Base-by-base conservation (phyloP, 2,888 invertebrate species). In the Eucera pruinosa region DNA sequence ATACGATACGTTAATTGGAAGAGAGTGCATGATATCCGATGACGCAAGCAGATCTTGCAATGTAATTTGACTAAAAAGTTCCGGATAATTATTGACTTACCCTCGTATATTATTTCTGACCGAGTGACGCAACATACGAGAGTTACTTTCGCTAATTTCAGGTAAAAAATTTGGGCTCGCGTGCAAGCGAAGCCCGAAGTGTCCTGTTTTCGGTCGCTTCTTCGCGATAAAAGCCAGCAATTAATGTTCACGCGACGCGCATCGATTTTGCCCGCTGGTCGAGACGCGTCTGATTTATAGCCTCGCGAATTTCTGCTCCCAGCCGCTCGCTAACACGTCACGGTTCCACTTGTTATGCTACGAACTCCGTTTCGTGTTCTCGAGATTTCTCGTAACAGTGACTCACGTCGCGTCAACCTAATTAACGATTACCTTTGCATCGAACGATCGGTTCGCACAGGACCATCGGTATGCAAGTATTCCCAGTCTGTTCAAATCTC, bases 381-480 rank as follows among this genome's bases (percentile, higher is more conserved):
- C 71, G 78, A 84, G 80, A 85, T 82, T 78, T 57, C 81, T 64
- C 71, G 71, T 64, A 80, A 83, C 86, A 85, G 81, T 84, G 87
- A 87, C 68, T 85, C 86, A 80, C 64, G 77, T 77, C 78, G 77
- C 85, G 79, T 84, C 81, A 81, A 74, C 71, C 80, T 86, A 85
- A 87, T 87, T 86, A 87, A 85, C 77, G 78, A 84, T 86, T 84
- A 83, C 69, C 78, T 73, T 65, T 76, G 74, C 64, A 20, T 62
- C 71, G 72, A 62, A 72, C 76, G 74, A 82, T 80, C 78, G 78
- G 71, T 73, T 78, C 72, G 52, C 79, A 71, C 71, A 80, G 70
- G 77, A 82, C 64, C 64, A n/a, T n/a, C n/a, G 45, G 36, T 60
- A 33, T 47, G 41, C 58, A 15, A 45, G 18, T n/a, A 36, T 36